A percentile compares a stretch with the other conserved stretches of the same genome.
Evolutionary conservation across 2,888 invertebrate species (phyloP).

Genomic region (Cosmia pyralina): DNA sequence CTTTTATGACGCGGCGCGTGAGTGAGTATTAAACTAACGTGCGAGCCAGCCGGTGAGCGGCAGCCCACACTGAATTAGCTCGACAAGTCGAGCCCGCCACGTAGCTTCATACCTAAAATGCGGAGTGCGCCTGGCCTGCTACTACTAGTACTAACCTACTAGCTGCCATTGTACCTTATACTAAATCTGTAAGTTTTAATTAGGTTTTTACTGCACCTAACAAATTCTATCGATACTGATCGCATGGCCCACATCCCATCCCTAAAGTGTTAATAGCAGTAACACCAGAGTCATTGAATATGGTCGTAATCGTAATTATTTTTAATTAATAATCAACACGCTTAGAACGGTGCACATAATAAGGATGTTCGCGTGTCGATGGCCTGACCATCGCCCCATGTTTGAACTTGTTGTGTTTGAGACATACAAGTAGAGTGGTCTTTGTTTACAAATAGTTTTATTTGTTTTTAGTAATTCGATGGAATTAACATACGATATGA

Average conservation of each 20-base stretch:
- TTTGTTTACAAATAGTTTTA: conserved; percentile 24
- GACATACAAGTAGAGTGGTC: conserved; percentile 1
- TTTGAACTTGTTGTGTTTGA: conserved; percentile 48
- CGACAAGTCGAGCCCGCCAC: too few relatives aligned
- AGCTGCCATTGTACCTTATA: too few relatives aligned
- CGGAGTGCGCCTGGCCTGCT: too few relatives aligned
- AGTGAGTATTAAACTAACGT: too few relatives aligned
- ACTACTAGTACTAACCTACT: too few relatives aligned
- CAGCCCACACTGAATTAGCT: too few relatives aligned
- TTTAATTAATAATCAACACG: conserved; percentile 90
- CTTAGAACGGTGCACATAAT: conserved; percentile 86
- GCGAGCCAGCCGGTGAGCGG: too few relatives aligned
- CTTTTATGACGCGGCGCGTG: too few relatives aligned
- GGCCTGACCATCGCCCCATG: conserved; percentile 66
- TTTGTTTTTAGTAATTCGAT: neutral
- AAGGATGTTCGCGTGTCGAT: conserved; percentile 88
- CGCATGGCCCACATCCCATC: conserved; percentile 62
- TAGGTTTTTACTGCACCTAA: too few relatives aligned
- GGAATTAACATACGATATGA: neutral
- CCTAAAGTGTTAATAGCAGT: conserved; percentile 86
- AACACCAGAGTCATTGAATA: conserved; percentile 90
- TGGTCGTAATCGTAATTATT: conserved; percentile 90
- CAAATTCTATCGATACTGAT: conserved; percentile 50
- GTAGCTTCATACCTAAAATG: too few relatives aligned
- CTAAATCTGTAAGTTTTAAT: too few relatives aligned